phyloP scores from a whole-genome alignment of 2,113 vertebrate genomes.

The Rhinogobius similis region DNA sequence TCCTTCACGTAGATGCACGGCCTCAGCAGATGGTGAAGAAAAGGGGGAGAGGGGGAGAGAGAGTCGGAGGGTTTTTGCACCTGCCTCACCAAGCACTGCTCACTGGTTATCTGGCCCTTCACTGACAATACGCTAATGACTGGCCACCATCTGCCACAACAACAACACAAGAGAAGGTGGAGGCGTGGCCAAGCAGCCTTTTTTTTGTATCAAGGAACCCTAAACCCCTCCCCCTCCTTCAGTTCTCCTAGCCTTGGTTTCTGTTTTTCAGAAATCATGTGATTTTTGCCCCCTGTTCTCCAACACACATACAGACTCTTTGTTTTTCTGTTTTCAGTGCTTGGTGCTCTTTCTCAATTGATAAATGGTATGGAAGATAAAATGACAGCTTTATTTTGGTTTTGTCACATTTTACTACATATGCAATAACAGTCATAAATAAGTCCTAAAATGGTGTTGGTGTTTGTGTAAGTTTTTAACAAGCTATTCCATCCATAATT shows the following conservation, averaged over 20 bases:
- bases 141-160: constrained; percentile 82
- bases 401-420: constrained; percentile 4
- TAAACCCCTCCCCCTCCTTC: constrained; percentile 18
- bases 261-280: constrained; percentile 64
- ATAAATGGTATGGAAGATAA: constrained; percentile 36
- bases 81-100: constrained; percentile 80
- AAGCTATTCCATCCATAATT: not conserved
- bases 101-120: constrained; percentile 81
- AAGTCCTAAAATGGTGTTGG: not conserved
- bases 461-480: not conserved
- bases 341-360: constrained; percentile 24
- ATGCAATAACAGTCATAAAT: not conserved
- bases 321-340: constrained; percentile 43
- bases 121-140: constrained; percentile 86
- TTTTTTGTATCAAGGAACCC: constrained; percentile 37
- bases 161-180: constrained; percentile 61
- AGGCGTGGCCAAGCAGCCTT: constrained; percentile 53
- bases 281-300: constrained; percentile 16
- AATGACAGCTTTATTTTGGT: constrained; percentile 1
- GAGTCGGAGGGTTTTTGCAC: constrained; percentile 82
- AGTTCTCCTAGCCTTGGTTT: constrained; percentile 57
- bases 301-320: constrained; percentile 31
- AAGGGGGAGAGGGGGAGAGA: constrained; percentile 64
- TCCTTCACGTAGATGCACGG: constrained; percentile 27
- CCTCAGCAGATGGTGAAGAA: constrained; percentile 69